These are phyloP conservation scores for Takifugu rubripes DNA, from an alignment of 2,797 vertebrate genomes.

Conservation along the genomic window DNA sequence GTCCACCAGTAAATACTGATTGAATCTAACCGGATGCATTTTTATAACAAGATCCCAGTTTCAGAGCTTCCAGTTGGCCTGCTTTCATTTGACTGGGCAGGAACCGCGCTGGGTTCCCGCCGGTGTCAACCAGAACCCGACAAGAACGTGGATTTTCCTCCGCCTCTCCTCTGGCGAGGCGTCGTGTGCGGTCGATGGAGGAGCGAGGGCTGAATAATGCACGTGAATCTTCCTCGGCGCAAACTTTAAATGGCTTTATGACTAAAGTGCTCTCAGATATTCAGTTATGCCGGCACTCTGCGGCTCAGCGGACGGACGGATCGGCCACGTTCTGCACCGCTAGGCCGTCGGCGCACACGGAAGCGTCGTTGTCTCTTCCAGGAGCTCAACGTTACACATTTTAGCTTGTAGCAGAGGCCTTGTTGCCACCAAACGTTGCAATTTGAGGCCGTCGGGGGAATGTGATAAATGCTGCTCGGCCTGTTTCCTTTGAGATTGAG, in stretches of 20 bases:
- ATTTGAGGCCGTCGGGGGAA: conserved; percentile 16
- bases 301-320: conserved; percentile 32
- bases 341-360: conserved; percentile 3
- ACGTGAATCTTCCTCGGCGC: conserved; percentile 31
- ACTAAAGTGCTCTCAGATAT: conserved; percentile 58
- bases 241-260: conserved; percentile 48
- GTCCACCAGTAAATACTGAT: not conserved
- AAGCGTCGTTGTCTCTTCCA: conserved; percentile 10
- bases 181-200: conserved; percentile 4
- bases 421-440: not conserved
- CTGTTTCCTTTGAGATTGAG: conserved; percentile 34
- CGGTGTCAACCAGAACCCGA: conserved; percentile 3
- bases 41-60: not conserved
- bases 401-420: conserved; percentile 2
- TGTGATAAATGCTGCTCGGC: conserved; percentile 27
- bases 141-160: too few relatives aligned
- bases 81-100: too few relatives aligned
- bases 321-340: conserved; percentile 37
- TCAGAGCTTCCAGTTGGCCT: not conserved
- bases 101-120: too few relatives aligned
- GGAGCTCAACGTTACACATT: conserved; percentile 5
- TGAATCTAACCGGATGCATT: not conserved
- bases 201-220: conserved; percentile 42
- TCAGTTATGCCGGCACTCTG: conserved; percentile 39
- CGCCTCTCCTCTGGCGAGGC: conserved; percentile 16